Percentiles rank a stretch among this genome's conserved stretches.
phyloP scores from a whole-genome alignment of 2,797 vertebrate genomes.

The Hydrophis major region DNA sequence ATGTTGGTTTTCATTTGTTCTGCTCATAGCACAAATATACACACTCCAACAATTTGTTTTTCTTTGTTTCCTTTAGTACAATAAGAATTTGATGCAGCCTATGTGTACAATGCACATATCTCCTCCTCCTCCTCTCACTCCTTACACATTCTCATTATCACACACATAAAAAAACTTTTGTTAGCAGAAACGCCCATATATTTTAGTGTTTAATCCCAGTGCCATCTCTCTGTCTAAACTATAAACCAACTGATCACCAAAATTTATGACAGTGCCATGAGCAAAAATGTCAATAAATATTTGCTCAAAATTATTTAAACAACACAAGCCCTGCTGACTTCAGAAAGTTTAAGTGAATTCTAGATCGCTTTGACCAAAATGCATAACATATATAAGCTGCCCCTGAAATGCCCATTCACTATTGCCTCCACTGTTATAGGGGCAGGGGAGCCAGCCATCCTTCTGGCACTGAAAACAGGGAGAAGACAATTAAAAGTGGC shows the following conservation, averaged over 20 bases:
- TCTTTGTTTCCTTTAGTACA: neutral
- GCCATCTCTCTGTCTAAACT: constrained; percentile 16
- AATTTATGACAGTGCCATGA: constrained; percentile 26
- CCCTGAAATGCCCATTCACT: neutral
- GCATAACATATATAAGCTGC: neutral
- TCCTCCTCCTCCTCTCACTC: neutral
- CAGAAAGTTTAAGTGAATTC: neutral
- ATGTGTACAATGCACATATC: neutral
- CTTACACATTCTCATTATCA: neutral
- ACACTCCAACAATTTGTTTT: neutral
- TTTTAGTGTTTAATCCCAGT: neutral
- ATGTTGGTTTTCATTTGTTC: neutral
- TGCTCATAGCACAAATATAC: neutral
- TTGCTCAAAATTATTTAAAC: constrained; percentile 52
- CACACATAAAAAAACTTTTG: too few relatives aligned
- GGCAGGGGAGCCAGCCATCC: neutral
- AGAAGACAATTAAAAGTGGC: neutral
- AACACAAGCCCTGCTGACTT: constrained; percentile 5
- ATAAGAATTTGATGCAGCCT: neutral
- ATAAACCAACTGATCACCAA: constrained; percentile 9
- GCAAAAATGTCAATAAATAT: constrained; percentile 51
- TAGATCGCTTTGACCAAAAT: neutral
- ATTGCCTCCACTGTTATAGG: neutral
- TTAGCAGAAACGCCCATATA: neutral
- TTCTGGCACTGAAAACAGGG: neutral